phyloP scores from a whole-genome alignment of 2,113 vertebrate genomes.

The Ranitomeya variabilis region DNA sequence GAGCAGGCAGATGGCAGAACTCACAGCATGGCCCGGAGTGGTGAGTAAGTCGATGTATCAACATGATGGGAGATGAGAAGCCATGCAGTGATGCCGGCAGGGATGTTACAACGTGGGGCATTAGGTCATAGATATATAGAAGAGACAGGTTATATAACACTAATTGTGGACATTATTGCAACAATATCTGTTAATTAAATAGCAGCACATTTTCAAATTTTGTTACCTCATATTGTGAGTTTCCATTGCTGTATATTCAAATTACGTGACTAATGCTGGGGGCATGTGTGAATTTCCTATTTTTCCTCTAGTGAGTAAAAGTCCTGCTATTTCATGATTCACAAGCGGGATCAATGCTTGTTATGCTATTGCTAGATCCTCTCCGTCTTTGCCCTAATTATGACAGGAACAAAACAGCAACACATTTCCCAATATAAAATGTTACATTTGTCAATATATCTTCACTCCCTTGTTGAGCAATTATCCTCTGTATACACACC shows the following conservation, averaged over 20 bases:
- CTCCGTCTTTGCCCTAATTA: slow-evolving; percentile 25
- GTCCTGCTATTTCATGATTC: slow-evolving; percentile 10
- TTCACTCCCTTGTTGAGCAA: slow-evolving; percentile 29
- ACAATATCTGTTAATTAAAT: neutral
- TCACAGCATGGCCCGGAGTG: no score
- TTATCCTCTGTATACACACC: slow-evolving; percentile 32
- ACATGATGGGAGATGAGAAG: no score
- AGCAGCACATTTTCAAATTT: neutral
- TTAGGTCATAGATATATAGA: no score
- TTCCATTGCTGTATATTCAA: neutral
- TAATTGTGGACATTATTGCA: neutral
- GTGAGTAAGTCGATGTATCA: no score
- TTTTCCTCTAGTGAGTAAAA: slow-evolving; percentile 20
- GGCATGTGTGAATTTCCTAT: neutral
- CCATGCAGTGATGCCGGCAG: no score
- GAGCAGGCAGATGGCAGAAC: no score
- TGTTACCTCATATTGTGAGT: neutral
- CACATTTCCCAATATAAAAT: slow-evolving; percentile 46
- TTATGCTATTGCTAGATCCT: slow-evolving; percentile 18
- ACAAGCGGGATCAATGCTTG: neutral
- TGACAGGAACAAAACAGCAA: slow-evolving; percentile 30
- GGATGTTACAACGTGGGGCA: no score
- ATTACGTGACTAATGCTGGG: neutral
- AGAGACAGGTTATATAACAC: no score
- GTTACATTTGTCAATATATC: slow-evolving; percentile 29